Conservation (phyloP, 2,888 invertebrate species). For the Ceramica pisi region DNA sequence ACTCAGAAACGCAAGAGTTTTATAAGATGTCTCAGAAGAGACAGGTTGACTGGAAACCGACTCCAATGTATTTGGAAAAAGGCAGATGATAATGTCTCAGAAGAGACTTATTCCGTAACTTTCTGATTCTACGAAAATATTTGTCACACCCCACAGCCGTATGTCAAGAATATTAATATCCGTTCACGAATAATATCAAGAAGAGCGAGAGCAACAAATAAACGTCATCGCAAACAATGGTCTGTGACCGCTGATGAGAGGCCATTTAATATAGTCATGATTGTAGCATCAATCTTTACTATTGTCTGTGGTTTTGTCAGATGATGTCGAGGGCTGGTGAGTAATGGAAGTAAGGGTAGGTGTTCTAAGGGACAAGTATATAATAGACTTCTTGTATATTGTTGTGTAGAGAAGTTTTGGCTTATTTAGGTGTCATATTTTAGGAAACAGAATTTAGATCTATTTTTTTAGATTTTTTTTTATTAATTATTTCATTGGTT, state of each 20-base stretch:
- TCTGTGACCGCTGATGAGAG: constrained; percentile 65
- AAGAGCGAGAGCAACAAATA: constrained; percentile 71
- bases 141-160: constrained; percentile 34
- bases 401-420: neutral
- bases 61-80: no score
- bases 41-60: no score
- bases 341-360: constrained; percentile 6
- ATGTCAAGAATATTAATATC: constrained; percentile 75
- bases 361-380: neutral
- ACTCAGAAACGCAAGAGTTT: no score
- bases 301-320: constrained; percentile 42
- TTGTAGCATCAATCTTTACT: constrained; percentile 50
- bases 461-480: no score
- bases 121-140: neutral
- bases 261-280: constrained; percentile 69
- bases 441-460: no score
- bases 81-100: no score
- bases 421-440: no score
- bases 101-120: no score
- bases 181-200: constrained; percentile 73
- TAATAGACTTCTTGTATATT: neutral
- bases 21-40: no score
- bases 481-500: no score
- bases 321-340: constrained; percentile 11
- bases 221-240: constrained; percentile 78